phyloP scores from a whole-genome alignment of 2,888 invertebrate genomes.

The Lottia scabra region DNA sequence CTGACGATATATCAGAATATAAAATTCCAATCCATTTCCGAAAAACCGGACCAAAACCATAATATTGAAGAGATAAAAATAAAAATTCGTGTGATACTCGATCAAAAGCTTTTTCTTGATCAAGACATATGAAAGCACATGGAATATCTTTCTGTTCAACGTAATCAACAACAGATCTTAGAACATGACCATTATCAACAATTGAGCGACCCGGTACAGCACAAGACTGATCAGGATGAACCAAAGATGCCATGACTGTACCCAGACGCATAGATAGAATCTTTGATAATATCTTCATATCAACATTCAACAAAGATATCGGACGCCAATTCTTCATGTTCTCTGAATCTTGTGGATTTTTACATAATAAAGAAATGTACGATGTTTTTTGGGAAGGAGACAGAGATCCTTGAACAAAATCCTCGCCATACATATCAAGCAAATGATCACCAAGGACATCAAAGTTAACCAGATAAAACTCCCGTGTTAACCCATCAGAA shows the following conservation, averaged over 20 bases:
- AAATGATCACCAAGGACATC: constrained; percentile 23
- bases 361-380: constrained; percentile 32
- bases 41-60: constrained; percentile 35
- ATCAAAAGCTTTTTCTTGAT: constrained; percentile 46
- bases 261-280: constrained; percentile 31
- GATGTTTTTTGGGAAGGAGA: constrained; percentile 18
- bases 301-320: constrained; percentile 29
- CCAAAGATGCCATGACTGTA: constrained; percentile 26
- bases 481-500: constrained; percentile 34
- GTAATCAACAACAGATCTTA: constrained; percentile 35
- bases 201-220: constrained; percentile 35
- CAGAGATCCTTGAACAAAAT: constrained; percentile 20
- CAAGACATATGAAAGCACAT: constrained; percentile 34
- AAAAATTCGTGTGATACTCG: constrained; percentile 37
- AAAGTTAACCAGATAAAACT: constrained; percentile 30
- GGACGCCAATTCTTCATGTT: constrained; percentile 29
- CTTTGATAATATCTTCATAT: constrained; percentile 41
- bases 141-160: constrained; percentile 30
- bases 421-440: constrained; percentile 13
- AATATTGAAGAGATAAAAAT: constrained; percentile 29
- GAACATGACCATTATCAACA: constrained; percentile 38
- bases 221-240: constrained; percentile 39
- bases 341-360: constrained; percentile 28
- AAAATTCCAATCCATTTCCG: constrained; percentile 36
- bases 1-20: constrained; percentile 31